Evolutionary conservation across 2,113 vertebrate genomes (phyloP).

Genomic region (Trachemys scripta): DNA sequence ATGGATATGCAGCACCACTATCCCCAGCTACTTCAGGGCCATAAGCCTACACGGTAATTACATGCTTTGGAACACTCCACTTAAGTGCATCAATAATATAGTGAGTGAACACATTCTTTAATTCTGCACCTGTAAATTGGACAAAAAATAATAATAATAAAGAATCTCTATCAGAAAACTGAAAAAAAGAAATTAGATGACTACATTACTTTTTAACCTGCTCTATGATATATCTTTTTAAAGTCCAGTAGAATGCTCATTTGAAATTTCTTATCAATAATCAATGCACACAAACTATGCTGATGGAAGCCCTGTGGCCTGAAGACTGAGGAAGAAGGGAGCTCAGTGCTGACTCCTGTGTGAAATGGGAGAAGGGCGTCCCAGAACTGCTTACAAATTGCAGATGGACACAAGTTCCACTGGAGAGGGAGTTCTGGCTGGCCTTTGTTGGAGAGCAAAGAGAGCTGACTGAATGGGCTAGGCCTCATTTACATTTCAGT

Average conservation of each 20-base stretch:
- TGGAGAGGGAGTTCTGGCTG: background rate
- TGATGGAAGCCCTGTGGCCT: background rate
- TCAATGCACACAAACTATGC: background rate
- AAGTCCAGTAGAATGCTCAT: constrained; percentile 52
- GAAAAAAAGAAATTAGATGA: constrained; percentile 69
- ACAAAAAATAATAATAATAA: constrained; percentile 75
- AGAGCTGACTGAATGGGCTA: background rate
- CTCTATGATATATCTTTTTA: constrained; percentile 46
- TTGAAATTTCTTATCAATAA: constrained; percentile 62
- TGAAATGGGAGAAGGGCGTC: background rate
- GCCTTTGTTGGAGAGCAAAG: background rate
- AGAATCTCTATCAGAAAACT: constrained; percentile 78
- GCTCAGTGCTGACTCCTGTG: background rate
- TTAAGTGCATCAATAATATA: constrained; percentile 96
- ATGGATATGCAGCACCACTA: constrained; percentile 89
- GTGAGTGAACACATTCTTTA: constrained; percentile 89
- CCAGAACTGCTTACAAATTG: background rate
- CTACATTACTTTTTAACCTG: constrained; percentile 72
- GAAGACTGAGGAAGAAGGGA: background rate
- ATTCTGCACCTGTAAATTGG: constrained; percentile 90
- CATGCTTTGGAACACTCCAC: constrained; percentile 94
- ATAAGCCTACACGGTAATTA: constrained; percentile 93
- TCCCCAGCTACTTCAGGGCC: constrained; percentile 92
- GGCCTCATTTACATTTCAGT: background rate
- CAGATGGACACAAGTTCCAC: background rate